phyloP scores from a whole-genome alignment of 2,113 vertebrate genomes.

The Notechis scutatus region DNA sequence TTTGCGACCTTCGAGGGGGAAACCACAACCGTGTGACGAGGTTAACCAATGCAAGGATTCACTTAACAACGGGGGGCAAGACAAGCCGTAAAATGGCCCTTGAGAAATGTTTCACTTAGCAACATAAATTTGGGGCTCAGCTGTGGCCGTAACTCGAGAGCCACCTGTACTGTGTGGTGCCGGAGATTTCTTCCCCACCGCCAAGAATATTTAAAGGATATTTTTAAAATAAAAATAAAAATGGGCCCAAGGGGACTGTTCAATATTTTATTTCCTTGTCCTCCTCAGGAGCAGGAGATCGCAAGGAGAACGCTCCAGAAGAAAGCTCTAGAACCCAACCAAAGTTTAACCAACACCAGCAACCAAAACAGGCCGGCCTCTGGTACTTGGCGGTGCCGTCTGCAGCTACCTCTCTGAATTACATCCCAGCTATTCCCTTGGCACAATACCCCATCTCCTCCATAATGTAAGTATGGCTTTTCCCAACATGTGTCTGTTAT shows the following conservation, averaged over 20 bases:
- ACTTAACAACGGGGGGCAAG: no score
- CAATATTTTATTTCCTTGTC: not conserved
- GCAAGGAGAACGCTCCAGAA: rapidly evolving
- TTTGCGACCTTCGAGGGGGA: no score
- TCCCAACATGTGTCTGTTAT: rapidly evolving
- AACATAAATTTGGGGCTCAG: no score
- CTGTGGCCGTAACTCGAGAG: no score
- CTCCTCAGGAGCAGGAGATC: not conserved
- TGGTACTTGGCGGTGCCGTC: slow-evolving; percentile 62
- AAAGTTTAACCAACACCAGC: not conserved
- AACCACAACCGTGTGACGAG: no score
- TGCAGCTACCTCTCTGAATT: slow-evolving; percentile 51
- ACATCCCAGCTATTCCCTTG: slow-evolving; percentile 63
- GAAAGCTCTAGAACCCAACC: not conserved
- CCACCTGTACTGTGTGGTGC: no score
- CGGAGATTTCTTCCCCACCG: not conserved
- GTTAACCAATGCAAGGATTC: no score
- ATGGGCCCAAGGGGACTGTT: not conserved
- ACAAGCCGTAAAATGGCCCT: no score
- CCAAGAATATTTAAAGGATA: no score
- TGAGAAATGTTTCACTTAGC: no score
- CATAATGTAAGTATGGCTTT: slow-evolving; percentile 65
- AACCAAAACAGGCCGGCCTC: slow-evolving; percentile 6
- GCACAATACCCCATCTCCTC: slow-evolving; percentile 63
- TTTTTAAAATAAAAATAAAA: not conserved